Evolutionary conservation across 2,888 invertebrate genomes (phyloP).

Genomic region (Lithophane ornitopus): DNA sequence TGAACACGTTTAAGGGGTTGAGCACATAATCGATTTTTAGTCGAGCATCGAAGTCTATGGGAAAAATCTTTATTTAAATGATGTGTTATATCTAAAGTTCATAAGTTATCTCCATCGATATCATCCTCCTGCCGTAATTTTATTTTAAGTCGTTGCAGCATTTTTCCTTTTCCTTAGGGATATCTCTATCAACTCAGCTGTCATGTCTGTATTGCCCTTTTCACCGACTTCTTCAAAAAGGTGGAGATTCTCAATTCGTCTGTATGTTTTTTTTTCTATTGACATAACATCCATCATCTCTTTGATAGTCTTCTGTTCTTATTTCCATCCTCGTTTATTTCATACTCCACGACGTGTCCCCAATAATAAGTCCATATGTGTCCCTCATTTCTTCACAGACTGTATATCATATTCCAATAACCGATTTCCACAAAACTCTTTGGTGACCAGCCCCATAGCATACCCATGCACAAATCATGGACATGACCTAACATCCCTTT

Average conservation of each 20-base stretch:
- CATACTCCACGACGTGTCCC: background rate
- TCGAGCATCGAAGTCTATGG: background rate
- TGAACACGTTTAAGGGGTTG: conserved; percentile 44
- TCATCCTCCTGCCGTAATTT: background rate
- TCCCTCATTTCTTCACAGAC: background rate
- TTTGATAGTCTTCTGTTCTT: background rate
- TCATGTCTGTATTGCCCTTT: background rate
- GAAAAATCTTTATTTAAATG: conserved; percentile 2
- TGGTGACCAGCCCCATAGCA: background rate
- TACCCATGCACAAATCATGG: no score
- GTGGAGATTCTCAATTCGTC: no score
- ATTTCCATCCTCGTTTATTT: background rate
- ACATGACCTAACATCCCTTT: no score
- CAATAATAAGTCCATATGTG: no score
- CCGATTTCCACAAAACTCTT: background rate
- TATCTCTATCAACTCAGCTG: background rate
- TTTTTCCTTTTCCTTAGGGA: background rate
- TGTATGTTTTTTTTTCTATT: no score
- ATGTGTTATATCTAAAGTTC: background rate
- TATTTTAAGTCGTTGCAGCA: background rate
- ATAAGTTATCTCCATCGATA: background rate
- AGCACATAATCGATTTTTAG: conserved; percentile 9
- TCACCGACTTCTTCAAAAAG: no score
- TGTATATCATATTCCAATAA: background rate
- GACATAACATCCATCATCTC: background rate